A percentile compares a stretch with the other conserved stretches of the same genome.
These are phyloP conservation scores for Dioctria rufipes DNA, from an alignment of 2,888 invertebrate genomes.

Conservation along the genomic window DNA sequence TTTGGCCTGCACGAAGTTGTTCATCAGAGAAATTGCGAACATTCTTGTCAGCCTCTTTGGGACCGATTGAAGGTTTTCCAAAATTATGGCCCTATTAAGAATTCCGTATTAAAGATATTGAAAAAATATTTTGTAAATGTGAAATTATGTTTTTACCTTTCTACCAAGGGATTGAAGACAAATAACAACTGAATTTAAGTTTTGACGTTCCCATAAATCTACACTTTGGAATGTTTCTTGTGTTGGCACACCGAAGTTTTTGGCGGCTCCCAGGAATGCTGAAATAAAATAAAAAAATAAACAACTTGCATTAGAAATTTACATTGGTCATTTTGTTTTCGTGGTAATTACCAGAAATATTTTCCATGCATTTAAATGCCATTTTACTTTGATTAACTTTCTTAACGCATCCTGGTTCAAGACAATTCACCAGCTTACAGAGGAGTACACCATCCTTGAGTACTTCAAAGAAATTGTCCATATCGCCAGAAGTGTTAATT, in stretches of 20 bases:
- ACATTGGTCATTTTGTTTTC: not conserved
- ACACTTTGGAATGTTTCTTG: constrained; percentile 98
- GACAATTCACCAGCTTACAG: constrained; percentile 90
- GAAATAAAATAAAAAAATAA: constrained; percentile 33
- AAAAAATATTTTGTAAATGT: not conserved
- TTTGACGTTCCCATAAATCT: constrained; percentile 97
- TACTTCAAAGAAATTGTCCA: constrained; percentile 93
- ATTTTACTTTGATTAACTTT: constrained; percentile 92
- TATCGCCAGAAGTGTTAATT: constrained; percentile 88
- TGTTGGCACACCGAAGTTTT: constrained; percentile 89
- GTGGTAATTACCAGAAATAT: constrained; percentile 79
- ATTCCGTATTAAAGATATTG: not conserved
- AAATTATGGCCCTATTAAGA: constrained; percentile 80
- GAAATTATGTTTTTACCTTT: constrained; percentile 77
- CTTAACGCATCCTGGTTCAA: constrained; percentile 89
- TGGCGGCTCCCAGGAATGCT: constrained; percentile 89
- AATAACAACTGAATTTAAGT: constrained; percentile 95
- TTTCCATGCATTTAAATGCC: constrained; percentile 99
- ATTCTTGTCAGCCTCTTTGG: constrained; percentile 97
- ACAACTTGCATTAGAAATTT: constrained; percentile 20
- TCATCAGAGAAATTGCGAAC: constrained; percentile 95
- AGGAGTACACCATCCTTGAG: constrained; percentile 92
- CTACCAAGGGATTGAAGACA: constrained; percentile 95
- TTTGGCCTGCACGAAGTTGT: constrained; percentile 92
- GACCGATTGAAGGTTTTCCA: constrained; percentile 92